Conservation (phyloP, 1,140 invertebrate genomes). For the Pseudomyrmex cubaensis region DNA sequence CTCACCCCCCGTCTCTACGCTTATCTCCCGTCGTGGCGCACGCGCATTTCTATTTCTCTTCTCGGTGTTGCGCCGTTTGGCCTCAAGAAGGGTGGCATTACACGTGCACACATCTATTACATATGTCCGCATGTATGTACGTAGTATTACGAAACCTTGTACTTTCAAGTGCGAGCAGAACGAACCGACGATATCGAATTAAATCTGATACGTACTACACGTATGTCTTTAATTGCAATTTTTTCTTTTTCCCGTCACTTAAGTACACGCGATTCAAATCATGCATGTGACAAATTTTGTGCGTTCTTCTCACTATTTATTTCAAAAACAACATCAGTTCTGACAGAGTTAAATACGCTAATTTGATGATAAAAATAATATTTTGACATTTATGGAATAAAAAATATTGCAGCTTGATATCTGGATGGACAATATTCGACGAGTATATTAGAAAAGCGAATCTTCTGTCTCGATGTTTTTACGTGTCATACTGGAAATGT, state of each 20-base stretch:
- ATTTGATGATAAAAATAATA: neutral
- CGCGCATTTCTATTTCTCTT: slow-evolving; percentile 58
- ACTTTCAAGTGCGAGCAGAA: slow-evolving; percentile 1
- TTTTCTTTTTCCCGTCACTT: neutral
- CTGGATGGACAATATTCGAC: too few species aligned
- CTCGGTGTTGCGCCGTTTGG: slow-evolving; percentile 40
- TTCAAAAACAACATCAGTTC: neutral
- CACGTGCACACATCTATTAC: slow-evolving; percentile 55
- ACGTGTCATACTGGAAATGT: slow-evolving; percentile 35
- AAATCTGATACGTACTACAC: slow-evolving; percentile 33
- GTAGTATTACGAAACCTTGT: slow-evolving; percentile 22
- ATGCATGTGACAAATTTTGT: slow-evolving; percentile 2
- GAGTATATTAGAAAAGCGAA: too few species aligned
- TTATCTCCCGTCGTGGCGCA: slow-evolving; percentile 30
- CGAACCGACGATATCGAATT: slow-evolving; percentile 28
- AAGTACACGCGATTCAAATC: neutral
- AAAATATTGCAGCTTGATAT: too few species aligned
- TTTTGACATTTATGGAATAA: neutral
- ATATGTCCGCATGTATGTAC: slow-evolving; percentile 33
- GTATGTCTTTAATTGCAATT: slow-evolving; percentile 30
- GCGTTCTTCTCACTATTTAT: neutral
- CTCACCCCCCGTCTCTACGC: slow-evolving; percentile 29
- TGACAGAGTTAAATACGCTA: neutral
- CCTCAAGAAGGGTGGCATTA: slow-evolving; percentile 43
- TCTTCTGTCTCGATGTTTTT: neutral